These are phyloP conservation scores for Neria commutata DNA, from an alignment of 2,888 invertebrate genomes.

Conservation along the genomic window DNA sequence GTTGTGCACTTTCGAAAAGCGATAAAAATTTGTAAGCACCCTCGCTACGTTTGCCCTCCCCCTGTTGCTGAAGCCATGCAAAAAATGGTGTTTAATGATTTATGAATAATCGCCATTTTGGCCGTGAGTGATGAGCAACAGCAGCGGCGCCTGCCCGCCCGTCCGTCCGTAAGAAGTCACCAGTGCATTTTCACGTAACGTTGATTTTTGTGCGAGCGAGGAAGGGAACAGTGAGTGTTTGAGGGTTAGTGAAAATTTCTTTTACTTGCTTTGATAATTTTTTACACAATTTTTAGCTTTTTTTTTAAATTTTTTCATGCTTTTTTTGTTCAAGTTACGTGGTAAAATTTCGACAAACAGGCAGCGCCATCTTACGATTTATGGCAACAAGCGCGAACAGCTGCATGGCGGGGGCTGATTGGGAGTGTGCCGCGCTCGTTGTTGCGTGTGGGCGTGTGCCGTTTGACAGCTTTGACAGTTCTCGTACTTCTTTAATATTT, in stretches of 20 bases:
- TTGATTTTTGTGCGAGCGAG: conserved; percentile 18
- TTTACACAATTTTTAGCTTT: not conserved
- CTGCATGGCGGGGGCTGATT: not conserved
- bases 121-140: conserved; percentile 37
- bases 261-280: conserved; percentile 35
- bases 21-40: conserved; percentile 45
- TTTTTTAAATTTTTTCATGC: conserved; percentile 21
- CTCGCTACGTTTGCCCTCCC: too few relatives aligned
- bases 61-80: conserved; percentile 35
- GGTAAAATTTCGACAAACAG: conserved; percentile 47
- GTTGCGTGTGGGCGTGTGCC: conserved; percentile 14
- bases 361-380: conserved; percentile 37
- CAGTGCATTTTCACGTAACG: conserved; percentile 48
- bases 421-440: not conserved
- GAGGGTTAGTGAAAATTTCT: conserved; percentile 45
- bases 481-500: not conserved
- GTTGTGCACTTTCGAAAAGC: conserved; percentile 44
- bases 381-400: too few relatives aligned
- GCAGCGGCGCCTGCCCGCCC: not conserved
- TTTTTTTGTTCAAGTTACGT: conserved; percentile 42
- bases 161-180: not conserved
- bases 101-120: conserved; percentile 61
- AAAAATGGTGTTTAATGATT: conserved; percentile 61
- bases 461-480: conserved; percentile 14
- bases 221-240: not conserved